Base-by-base conservation (phyloP, 2,797 vertebrate genomes). In the Dryobates pubescens region DNA sequence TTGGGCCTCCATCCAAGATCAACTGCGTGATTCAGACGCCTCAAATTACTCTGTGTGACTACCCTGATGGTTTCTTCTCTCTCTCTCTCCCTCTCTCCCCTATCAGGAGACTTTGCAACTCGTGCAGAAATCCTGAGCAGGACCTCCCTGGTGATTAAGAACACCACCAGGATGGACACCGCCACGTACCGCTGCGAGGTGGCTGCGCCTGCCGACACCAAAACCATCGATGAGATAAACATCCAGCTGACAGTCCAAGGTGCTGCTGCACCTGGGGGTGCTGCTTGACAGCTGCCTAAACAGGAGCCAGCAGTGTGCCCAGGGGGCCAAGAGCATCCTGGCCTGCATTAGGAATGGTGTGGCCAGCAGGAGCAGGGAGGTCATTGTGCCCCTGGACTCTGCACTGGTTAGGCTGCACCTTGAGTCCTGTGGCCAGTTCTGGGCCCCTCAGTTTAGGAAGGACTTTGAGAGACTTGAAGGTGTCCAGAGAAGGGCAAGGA, bases 111-210 rank as follows among this genome's bases (percentile, higher is more conserved):
- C 94, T 96, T 99, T 96, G 98, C 93, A 75, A 98, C 98, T 84
- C 98, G 99, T 92, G 99, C 99, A 69, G 97, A 98, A 89, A 97
- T 99, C 30, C 96, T 98, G 96, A 98, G 99, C 87, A 98, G 98
- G 29, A 99, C 98, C 1, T 99, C 99, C 10, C 98, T 99, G 94
- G 96, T 98, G 96, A 99, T 99, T 87, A 98, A 97, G 93, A 99
- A 99, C 43, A 93, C 98, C 79, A 99, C 98, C 26, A 98, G 99
- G 36, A 98, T 97, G 49, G 99, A 99, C 97, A 99, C 98, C 0
- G 99, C 99, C n/a, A 97, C 98, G 36, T 99, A 99, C 93, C 98
- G 99, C 96, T 99, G 99, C 27, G 99, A 99, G 94, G 99, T 99
- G 89, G 98, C 98, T 5, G 99, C 99, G 29, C 98, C 98, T 65